phyloP scores from a whole-genome alignment of 2,113 vertebrate genomes.

The Alosa alosa region DNA sequence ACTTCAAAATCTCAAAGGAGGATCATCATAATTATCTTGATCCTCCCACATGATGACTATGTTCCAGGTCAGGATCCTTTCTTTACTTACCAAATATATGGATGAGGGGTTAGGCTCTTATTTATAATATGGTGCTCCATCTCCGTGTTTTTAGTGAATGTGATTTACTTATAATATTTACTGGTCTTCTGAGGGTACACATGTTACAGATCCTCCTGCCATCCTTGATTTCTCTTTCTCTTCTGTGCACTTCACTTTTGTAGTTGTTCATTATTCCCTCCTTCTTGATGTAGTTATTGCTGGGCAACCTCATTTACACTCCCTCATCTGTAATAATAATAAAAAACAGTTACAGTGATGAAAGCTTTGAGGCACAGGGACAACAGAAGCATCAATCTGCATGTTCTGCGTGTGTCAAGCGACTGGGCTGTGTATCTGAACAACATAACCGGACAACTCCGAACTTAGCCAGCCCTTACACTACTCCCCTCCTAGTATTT shows the following conservation, averaged over 20 bases:
- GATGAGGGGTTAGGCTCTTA: no score
- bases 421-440: no score
- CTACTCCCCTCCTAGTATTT: no score
- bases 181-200: not conserved
- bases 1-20: no score
- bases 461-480: no score
- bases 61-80: no score
- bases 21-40: no score
- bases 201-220: slow-evolving; percentile 9
- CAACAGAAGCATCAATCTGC: not conserved
- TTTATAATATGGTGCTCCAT: not conserved
- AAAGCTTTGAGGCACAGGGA: not conserved
- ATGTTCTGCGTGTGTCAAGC: no score
- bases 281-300: slow-evolving; percentile 29
- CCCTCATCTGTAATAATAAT: slow-evolving; percentile 52
- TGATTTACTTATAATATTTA: no score
- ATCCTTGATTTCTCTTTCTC: slow-evolving; percentile 37
- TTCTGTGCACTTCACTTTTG: slow-evolving; percentile 23
- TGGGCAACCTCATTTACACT: slow-evolving; percentile 53
- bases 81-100: no score
- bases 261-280: slow-evolving; percentile 30
- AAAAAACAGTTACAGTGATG: slow-evolving; percentile 9
- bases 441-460: no score
- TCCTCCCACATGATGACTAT: no score
- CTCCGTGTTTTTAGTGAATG: not conserved